Evolutionary conservation across 2,113 vertebrate species (phyloP).

Genomic region (Elephantulus edwardii): DNA sequence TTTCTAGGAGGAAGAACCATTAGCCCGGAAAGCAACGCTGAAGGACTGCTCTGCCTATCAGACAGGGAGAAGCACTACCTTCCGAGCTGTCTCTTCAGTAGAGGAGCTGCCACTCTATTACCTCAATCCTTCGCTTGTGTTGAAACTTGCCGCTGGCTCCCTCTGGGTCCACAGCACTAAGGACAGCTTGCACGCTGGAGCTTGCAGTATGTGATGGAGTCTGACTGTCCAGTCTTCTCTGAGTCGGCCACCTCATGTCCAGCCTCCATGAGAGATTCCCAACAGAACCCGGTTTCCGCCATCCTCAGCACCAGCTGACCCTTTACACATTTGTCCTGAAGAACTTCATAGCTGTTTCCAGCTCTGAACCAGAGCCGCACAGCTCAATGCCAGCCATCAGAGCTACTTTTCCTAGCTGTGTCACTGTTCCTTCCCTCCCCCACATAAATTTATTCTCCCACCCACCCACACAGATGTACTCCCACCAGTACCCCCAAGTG

Average conservation of each 20-base stretch:
- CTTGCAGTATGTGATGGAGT: rapidly evolving
- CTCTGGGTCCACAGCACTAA: background rate
- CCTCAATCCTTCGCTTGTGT: background rate
- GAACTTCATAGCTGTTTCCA: background rate
- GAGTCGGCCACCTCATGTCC: background rate
- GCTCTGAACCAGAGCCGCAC: background rate
- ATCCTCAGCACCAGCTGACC: background rate
- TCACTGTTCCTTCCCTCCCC: background rate
- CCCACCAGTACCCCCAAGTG: background rate
- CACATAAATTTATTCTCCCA: no score
- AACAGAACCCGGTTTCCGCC: background rate
- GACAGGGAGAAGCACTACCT: background rate
- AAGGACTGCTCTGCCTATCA: background rate
- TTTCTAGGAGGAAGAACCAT: no score
- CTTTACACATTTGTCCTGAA: background rate
- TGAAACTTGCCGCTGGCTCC: background rate
- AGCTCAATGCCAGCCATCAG: background rate
- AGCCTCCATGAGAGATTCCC: background rate
- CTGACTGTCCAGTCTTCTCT: background rate
- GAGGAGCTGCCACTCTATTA: background rate
- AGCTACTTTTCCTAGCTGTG: background rate
- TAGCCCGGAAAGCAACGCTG: no score
- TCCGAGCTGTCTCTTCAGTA: background rate
- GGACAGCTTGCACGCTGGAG: background rate
- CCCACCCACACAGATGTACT: background rate